Evolutionary conservation across 2,113 vertebrate genomes (phyloP).

Genomic region (Arothron firmamentum): DNA sequence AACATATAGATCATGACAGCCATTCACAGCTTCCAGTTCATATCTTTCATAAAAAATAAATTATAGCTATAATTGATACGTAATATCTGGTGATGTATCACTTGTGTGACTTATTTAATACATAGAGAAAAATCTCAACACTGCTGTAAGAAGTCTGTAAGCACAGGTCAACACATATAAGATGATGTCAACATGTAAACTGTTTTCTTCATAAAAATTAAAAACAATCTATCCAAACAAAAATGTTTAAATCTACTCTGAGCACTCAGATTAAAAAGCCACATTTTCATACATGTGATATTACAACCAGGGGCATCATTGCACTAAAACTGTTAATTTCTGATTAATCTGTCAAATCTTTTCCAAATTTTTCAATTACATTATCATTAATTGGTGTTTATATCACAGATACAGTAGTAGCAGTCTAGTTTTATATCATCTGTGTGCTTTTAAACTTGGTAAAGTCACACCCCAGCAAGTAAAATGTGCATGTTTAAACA

Average conservation of each 20-base stretch:
- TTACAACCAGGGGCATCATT: too few species aligned
- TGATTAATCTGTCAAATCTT: too few species aligned
- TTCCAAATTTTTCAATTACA: too few species aligned
- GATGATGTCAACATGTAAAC: too few species aligned
- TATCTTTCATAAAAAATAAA: slow-evolving; percentile 23
- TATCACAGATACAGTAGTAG: too few species aligned
- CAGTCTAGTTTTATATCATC: not conserved
- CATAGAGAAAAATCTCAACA: not conserved
- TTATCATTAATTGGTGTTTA: too few species aligned
- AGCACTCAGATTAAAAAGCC: too few species aligned
- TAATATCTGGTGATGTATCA: not conserved
- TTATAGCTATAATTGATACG: slow-evolving; percentile 8
- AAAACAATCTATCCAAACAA: too few species aligned
- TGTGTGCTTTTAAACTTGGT: not conserved
- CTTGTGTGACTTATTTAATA: not conserved
- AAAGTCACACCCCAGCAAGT: not conserved
- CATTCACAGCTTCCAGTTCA: slow-evolving; percentile 10
- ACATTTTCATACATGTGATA: too few species aligned
- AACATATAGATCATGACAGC: not conserved
- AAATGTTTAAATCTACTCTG: too few species aligned
- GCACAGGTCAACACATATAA: not conserved
- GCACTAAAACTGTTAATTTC: too few species aligned
- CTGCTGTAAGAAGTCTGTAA: not conserved
- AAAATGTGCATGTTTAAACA: slow-evolving; percentile 7
- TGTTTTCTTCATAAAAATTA: too few species aligned